phyloP scores from a whole-genome alignment of 2,797 vertebrate species.

The Euthynnus affinis region DNA sequence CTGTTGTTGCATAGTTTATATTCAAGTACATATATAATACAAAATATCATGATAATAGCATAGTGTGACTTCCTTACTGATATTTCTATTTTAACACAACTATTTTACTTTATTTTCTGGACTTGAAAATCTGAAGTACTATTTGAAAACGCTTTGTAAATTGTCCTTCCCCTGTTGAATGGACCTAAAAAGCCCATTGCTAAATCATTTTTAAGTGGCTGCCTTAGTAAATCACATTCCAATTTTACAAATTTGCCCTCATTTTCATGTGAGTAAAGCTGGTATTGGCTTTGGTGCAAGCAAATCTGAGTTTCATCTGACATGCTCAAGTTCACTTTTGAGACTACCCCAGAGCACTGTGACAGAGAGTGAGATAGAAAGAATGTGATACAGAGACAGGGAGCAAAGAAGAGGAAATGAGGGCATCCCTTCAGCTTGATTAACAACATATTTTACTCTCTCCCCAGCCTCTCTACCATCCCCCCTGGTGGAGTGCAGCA shows the following conservation, averaged over 20 bases:
- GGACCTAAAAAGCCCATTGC: neutral
- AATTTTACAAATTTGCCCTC: constrained; percentile 16
- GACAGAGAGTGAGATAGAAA: neutral
- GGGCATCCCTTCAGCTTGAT: neutral
- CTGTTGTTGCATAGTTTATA: neutral
- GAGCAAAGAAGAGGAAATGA: neutral
- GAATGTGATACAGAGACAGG: constrained; percentile 1
- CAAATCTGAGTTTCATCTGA: constrained; percentile 19
- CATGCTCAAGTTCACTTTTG: constrained; percentile 24
- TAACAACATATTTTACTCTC: neutral
- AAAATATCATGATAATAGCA: too few species aligned
- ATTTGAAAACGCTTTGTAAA: too few species aligned
- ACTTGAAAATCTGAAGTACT: too few species aligned
- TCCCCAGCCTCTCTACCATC: neutral
- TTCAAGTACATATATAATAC: neutral
- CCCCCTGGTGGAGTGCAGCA: constrained; percentile 26
- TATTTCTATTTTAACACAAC: neutral
- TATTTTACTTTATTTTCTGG: too few species aligned
- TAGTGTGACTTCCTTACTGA: too few species aligned
- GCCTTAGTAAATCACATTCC: neutral
- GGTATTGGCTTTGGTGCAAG: neutral
- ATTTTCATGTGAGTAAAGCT: constrained; percentile 5
- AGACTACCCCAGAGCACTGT: constrained; percentile 18
- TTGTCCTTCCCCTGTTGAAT: neutral
- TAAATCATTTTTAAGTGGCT: neutral